phyloP scores from a whole-genome alignment of 2,113 vertebrate species.

The Chinchilla lanigera region DNA sequence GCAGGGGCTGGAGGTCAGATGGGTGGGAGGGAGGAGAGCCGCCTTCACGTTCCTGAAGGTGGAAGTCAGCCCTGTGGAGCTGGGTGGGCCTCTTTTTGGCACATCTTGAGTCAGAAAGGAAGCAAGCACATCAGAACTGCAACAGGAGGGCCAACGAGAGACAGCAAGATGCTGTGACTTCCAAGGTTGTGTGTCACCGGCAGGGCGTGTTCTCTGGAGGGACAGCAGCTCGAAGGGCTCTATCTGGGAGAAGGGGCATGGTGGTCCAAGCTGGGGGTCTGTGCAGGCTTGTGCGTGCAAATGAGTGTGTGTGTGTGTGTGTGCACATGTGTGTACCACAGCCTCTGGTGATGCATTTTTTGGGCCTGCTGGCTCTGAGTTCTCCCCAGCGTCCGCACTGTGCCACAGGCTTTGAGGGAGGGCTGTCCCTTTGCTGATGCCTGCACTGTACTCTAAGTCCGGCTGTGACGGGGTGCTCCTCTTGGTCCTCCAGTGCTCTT shows the following conservation, averaged over 20 bases:
- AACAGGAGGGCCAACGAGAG: neutral
- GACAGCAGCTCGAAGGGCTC: neutral
- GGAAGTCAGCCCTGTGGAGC: neutral
- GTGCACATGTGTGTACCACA: too few relatives aligned
- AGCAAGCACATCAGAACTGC: neutral
- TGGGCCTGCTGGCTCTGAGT: neutral
- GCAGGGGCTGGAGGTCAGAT: neutral
- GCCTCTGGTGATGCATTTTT: neutral
- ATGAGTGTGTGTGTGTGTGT: neutral
- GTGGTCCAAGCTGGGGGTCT: neutral
- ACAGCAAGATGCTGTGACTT: neutral
- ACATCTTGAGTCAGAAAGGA: slow-evolving; percentile 55
- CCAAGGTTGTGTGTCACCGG: neutral
- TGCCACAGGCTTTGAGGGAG: neutral
- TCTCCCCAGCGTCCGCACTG: neutral
- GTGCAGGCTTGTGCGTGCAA: neutral
- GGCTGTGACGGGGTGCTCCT: neutral
- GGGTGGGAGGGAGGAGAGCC: neutral
- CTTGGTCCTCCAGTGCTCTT: neutral
- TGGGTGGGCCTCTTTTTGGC: slow-evolving; percentile 14
- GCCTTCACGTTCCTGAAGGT: neutral
- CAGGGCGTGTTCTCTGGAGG: neutral
- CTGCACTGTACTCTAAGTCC: neutral
- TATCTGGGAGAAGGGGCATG: neutral
- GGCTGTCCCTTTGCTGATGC: neutral